A percentile compares a stretch with the other conserved stretches of the same genome.
Conservation (phyloP, 2,888 invertebrate species). For the Nomada ruficornis region DNA sequence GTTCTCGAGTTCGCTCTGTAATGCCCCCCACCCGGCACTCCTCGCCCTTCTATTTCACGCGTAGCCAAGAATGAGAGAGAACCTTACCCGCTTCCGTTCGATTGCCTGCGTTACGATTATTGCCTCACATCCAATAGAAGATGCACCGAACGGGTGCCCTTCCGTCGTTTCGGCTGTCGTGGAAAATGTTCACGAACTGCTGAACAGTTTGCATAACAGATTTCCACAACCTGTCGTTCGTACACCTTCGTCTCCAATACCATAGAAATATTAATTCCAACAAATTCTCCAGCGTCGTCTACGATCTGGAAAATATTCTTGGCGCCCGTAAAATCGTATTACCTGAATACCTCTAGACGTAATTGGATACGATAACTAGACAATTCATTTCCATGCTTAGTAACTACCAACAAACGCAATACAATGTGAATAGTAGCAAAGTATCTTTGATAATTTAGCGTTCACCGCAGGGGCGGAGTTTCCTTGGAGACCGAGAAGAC, state of each 20-base stretch:
- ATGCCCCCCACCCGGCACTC: neutral
- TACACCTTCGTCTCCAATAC: neutral
- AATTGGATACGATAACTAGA: neutral
- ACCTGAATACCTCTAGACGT: no score
- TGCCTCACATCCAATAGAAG: conserved; percentile 11
- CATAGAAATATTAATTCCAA: neutral
- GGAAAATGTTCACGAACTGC: neutral
- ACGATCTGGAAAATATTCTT: neutral
- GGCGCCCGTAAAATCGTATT: no score
- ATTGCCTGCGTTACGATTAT: conserved; percentile 49
- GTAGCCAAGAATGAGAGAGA: neutral
- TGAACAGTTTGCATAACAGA: conserved; percentile 2
- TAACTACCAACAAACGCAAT: conserved; percentile 56
- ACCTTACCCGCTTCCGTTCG: conserved; percentile 33
- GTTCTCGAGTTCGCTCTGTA: conserved; percentile 47
- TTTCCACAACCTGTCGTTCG: neutral
- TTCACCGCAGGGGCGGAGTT: conserved; percentile 92
- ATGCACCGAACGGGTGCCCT: conserved; percentile 20
- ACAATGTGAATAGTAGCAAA: conserved; percentile 70
- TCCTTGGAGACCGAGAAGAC: conserved; percentile 94
- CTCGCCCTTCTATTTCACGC: neutral
- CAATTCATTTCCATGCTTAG: conserved; percentile 12
- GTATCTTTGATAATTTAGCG: conserved; percentile 83
- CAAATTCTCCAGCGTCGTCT: neutral
- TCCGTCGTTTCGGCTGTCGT: neutral